Evolutionary conservation across 2,797 vertebrate genomes (phyloP).

Genomic region (Steatocranus sp.): DNA sequence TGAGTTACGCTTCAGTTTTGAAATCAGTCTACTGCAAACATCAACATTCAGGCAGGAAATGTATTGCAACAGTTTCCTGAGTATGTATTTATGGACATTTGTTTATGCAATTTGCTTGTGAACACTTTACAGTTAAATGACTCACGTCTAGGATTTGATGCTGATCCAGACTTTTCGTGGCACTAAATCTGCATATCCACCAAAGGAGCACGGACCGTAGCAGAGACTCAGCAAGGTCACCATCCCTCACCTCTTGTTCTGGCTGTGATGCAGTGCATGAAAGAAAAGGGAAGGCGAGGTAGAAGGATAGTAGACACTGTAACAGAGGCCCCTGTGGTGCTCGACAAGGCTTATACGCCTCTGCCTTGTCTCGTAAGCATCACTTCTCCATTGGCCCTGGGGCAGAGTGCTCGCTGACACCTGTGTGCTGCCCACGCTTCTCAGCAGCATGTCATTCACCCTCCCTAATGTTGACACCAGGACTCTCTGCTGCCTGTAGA

Average conservation of each 20-base stretch:
- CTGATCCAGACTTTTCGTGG: neutral
- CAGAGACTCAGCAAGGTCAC: neutral
- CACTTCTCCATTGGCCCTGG: slow-evolving; percentile 52
- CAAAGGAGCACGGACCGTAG: neutral
- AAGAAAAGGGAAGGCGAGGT: neutral
- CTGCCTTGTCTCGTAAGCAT: slow-evolving; percentile 65
- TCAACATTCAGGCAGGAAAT: neutral
- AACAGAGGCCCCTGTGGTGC: slow-evolving; percentile 35
- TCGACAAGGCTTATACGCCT: slow-evolving; percentile 41
- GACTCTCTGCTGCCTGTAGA: slow-evolving; percentile 52
- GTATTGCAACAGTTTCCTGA: neutral
- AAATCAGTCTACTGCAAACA: no score
- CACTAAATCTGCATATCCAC: neutral
- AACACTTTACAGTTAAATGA: neutral
- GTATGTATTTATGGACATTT: neutral
- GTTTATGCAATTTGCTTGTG: neutral
- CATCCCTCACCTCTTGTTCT: slow-evolving; percentile 11
- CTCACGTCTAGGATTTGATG: neutral
- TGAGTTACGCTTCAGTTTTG: no score
- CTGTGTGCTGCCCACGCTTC: slow-evolving; percentile 52
- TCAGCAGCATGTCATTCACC: slow-evolving; percentile 50
- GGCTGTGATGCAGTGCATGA: neutral
- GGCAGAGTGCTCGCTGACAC: slow-evolving; percentile 65
- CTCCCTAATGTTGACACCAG: slow-evolving; percentile 55
- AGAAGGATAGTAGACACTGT: slow-evolving; percentile 3